Evolutionary conservation across 2,888 invertebrate species (phyloP), one percentile per base, ranked within the genome.

Genomic region (Seira sanloemensis): DNA sequence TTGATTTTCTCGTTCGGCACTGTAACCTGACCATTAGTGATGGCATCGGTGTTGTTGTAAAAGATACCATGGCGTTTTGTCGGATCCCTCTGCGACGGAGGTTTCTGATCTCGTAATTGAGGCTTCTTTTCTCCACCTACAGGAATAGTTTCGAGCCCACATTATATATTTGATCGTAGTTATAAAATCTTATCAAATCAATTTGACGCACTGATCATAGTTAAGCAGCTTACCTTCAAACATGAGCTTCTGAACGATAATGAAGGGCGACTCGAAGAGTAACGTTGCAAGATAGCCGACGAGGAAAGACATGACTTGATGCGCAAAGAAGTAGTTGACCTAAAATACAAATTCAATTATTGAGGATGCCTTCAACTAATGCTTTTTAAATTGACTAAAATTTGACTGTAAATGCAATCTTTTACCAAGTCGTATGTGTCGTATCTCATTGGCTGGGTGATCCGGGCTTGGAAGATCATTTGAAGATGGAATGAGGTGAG

Each of bases 401-500:
- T n/a, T n/a, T n/a, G n/a, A n/a, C n/a, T n/a, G n/a, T n/a, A n/a
- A n/a, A n/a, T n/a, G n/a, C n/a, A n/a, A 23, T 50, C 7, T 37
- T 80, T 67, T 58, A 87, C 87, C 84, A 80, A 82, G 1, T 84
- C 82, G 75, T 87, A 89, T 5, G 12, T 21, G 19, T 82, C 76
- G 67, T 76, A 86, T 16, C 68, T 37, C 9, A 88, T 81, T 2
- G 86, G 81, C 25, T 82, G 85, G 18, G 83, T 79, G n/a, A 82
- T 69, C n/a, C 72, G 26, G 0, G 82, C 19, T 37, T 88, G 87
- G 5, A 86, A 62, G 21, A 86, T 75, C 71, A 84, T 85, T 84
- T 89, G 88, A 2, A 89, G 26, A 76, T 87, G 88, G 9, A 87
- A 83, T 0, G 88, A 88, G 7, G 83, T 75, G 18, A 90, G 71